These are phyloP conservation scores for Heteractis magnifica DNA, from an alignment of 92 coral and sea anemone species.

Conservation along the genomic window DNA sequence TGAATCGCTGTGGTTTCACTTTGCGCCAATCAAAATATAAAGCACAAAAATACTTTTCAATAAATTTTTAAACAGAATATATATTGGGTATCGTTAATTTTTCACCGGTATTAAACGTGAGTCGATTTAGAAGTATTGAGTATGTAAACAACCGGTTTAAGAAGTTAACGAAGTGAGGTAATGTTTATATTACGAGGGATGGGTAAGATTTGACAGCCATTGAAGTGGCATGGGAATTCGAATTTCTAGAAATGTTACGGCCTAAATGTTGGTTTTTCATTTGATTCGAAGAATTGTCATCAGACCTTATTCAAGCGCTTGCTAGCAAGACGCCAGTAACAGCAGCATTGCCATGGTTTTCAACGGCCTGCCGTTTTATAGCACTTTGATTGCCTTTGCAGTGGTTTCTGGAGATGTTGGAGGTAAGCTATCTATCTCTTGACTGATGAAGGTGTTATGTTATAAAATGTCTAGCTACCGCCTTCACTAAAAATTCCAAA, in stretches of 20 bases:
- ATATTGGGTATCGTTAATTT: no score
- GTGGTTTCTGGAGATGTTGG: background rate
- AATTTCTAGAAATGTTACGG: background rate
- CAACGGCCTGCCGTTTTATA: background rate
- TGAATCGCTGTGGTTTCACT: no score
- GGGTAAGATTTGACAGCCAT: background rate
- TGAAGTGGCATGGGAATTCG: background rate
- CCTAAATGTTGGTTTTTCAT: background rate
- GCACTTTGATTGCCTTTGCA: background rate
- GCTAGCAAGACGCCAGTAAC: background rate
- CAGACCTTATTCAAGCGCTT: background rate
- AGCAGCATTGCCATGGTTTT: background rate
- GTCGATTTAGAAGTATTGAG: no score
- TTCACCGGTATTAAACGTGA: no score
- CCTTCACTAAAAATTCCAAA: no score
- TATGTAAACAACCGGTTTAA: background rate
- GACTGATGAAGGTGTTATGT: background rate
- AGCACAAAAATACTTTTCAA: no score
- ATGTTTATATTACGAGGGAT: background rate
- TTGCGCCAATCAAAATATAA: no score
- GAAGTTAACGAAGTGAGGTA: background rate
- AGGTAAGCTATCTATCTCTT: background rate
- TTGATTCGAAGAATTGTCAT: background rate
- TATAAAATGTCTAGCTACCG: background rate
- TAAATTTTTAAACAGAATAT: no score